Conservation (phyloP, 2,113 vertebrate genomes). For the Mohoua ochrocephala region DNA sequence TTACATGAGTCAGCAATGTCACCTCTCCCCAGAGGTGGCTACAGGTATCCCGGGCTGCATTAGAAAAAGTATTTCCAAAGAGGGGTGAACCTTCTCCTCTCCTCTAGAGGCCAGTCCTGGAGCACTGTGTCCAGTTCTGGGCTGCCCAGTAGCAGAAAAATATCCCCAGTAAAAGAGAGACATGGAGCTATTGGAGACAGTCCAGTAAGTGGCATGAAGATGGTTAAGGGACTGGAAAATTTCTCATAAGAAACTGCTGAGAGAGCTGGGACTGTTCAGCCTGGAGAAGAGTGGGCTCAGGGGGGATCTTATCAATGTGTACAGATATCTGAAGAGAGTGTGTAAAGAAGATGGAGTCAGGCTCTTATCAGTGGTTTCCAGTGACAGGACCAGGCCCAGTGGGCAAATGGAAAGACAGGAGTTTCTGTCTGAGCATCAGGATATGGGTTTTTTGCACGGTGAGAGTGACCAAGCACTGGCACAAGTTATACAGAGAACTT, state of each 20-base stretch:
- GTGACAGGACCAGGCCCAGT: not conserved
- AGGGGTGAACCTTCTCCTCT: not conserved
- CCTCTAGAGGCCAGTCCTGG: not conserved
- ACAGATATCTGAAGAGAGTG: not conserved
- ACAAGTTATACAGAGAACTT: not conserved
- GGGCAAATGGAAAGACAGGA: not conserved
- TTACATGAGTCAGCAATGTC: not conserved
- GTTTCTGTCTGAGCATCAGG: not conserved
- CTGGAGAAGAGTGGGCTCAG: not conserved
- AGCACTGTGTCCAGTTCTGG: not conserved
- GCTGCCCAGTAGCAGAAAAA: not conserved
- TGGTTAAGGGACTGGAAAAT: not conserved
- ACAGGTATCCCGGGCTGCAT: not conserved
- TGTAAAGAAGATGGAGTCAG: not conserved
- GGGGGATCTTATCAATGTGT: not conserved
- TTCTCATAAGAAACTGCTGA: not conserved
- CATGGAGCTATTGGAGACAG: not conserved
- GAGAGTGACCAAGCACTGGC: not conserved
- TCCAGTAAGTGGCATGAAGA: not conserved
- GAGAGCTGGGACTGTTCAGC: not conserved
- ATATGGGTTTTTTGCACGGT: not conserved
- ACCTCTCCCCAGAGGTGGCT: not conserved
- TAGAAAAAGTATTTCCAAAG: not conserved
- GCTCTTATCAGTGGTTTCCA: not conserved
- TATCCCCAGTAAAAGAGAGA: not conserved